A percentile compares a stretch with the other conserved stretches of the same genome.
phyloP scores from a whole-genome alignment of 2,797 vertebrate genomes.

The Benthosema pterotum region DNA sequence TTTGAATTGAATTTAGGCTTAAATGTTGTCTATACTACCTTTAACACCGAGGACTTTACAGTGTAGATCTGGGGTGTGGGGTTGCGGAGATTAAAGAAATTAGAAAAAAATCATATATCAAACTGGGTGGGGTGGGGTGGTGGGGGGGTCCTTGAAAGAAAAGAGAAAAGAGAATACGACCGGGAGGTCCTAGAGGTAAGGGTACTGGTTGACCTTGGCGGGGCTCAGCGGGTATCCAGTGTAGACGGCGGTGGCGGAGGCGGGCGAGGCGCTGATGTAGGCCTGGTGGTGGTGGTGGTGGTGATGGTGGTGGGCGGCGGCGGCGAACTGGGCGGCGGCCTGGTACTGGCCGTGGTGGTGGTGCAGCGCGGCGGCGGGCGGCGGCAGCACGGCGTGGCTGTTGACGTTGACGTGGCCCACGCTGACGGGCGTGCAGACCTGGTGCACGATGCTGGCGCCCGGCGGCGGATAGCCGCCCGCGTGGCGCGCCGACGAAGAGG shows the following conservation, averaged over 20 bases:
- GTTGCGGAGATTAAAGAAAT: no score
- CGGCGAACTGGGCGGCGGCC: conserved; percentile 96
- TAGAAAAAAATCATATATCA: no score
- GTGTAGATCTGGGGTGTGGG: no score
- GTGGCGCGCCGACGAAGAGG: conserved; percentile 91
- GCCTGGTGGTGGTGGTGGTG: conserved; percentile 87
- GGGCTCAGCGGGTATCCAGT: conserved; percentile 99
- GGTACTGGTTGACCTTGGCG: conserved; percentile 99
- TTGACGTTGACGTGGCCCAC: no score
- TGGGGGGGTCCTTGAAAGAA: no score
- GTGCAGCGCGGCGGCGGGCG: conserved; percentile 94
- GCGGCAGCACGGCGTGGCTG: conserved; percentile 92
- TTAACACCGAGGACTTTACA: no score
- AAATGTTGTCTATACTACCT: no score
- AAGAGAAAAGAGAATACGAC: neutral
- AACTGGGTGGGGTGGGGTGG: no score
- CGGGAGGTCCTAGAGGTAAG: conserved; percentile 94
- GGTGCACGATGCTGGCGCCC: conserved; percentile 95
- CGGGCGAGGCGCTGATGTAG: conserved; percentile 98
- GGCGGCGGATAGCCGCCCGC: conserved; percentile 90
- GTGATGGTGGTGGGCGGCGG: conserved; percentile 84
- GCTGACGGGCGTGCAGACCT: conserved; percentile 96
- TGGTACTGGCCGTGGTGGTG: conserved; percentile 97
- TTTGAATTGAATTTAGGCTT: no score
- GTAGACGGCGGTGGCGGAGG: conserved; percentile 97